Evolutionary conservation across 2,888 invertebrate species (phyloP).

Genomic region (Hylaea fasciaria): DNA sequence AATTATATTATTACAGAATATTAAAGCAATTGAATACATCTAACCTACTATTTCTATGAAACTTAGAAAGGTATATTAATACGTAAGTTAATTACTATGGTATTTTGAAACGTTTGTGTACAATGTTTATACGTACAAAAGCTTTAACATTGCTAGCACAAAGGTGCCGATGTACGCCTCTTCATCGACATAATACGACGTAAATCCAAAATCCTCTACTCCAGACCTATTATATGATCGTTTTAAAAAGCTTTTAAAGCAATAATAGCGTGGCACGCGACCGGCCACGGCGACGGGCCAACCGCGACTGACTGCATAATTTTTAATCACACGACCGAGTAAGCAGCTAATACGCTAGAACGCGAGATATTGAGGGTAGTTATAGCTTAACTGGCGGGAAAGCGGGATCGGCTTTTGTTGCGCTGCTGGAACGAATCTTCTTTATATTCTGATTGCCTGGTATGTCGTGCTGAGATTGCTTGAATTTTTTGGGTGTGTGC

Average conservation of each 20-base stretch:
- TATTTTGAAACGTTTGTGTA: too few species aligned
- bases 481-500: conserved; percentile 12
- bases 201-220: conserved; percentile 32
- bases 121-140: too few species aligned
- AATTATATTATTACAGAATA: too few species aligned
- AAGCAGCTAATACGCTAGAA: conserved; percentile 82
- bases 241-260: conserved; percentile 74
- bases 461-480: conserved; percentile 30
- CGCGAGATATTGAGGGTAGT: conserved; percentile 68
- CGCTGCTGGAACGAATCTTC: conserved; percentile 57
- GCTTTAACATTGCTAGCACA: too few species aligned
- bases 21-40: too few species aligned
- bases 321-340: conserved; percentile 84
- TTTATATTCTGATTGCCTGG: conserved; percentile 50
- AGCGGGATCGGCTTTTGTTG: conserved; percentile 60
- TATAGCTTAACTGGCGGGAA: conserved; percentile 63
- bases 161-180: too few species aligned
- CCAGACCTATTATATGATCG: conserved; percentile 58
- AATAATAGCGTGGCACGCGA: conserved; percentile 66
- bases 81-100: too few species aligned
- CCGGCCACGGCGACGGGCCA: conserved; percentile 56
- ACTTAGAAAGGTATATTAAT: too few species aligned
- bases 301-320: conserved; percentile 74
- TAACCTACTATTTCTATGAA: too few species aligned
- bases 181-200: conserved; percentile 22